phyloP scores from a whole-genome alignment of 2,113 vertebrate species.

The Psilopsiagon aymara region DNA sequence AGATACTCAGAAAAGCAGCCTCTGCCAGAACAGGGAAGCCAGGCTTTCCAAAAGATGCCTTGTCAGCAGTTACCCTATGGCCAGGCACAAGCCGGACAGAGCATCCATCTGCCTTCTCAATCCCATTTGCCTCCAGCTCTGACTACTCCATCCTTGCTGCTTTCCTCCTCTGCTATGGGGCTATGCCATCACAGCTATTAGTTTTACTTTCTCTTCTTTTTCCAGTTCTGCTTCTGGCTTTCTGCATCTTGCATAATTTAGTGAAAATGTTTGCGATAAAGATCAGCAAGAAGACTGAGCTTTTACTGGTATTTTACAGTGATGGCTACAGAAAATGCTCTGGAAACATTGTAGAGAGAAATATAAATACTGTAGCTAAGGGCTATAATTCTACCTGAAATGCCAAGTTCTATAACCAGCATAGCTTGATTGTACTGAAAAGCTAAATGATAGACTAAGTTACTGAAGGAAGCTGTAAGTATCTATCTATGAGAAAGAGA shows the following conservation, averaged over 20 bases:
- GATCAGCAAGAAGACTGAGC: not conserved
- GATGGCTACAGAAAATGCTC: not conserved
- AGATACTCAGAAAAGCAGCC: not conserved
- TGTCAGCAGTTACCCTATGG: fast-evolving
- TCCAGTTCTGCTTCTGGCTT: not conserved
- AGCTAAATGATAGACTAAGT: not conserved
- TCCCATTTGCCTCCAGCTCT: not conserved
- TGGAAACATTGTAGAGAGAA: not conserved
- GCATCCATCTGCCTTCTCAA: not conserved
- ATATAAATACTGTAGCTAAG: not conserved
- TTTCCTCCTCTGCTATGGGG: not conserved
- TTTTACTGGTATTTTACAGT: not conserved
- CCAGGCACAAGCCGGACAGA: not conserved
- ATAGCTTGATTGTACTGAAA: not conserved
- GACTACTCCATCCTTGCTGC: not conserved
- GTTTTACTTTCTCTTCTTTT: not conserved
- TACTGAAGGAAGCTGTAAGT: not conserved
- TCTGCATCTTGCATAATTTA: not conserved
- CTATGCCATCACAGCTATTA: not conserved
- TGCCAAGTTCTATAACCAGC: not conserved
- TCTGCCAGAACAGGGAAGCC: not conserved
- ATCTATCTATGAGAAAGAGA: not conserved
- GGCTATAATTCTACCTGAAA: not conserved
- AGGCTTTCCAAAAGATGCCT: not conserved
- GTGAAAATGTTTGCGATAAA: not conserved